Evolutionary conservation across 2,797 vertebrate genomes (phyloP), one percentile per base, ranked within the genome.

Genomic region (Tragopan temminckii): DNA sequence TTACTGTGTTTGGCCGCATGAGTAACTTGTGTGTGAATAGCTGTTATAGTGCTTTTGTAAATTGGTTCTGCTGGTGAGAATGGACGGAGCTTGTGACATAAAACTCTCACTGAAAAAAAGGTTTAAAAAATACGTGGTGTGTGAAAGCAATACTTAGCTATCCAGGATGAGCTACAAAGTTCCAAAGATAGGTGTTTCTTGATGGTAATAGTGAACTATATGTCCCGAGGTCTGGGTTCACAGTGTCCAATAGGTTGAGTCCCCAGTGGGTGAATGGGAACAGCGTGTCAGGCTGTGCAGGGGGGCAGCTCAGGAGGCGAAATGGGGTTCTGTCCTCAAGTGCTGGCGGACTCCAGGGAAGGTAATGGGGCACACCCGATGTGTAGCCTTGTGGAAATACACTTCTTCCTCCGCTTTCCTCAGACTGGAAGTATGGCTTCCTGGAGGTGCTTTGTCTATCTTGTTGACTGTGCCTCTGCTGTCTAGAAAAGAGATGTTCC

Each of bases 61-160:
- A 95, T 74, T 96, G 96, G 93, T 97, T 97, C 97, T 95, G 82
- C 97, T 89, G 59, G 13, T 93, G 72, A 94, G 94, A 80, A 94
- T 80, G 83, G 91, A 94, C 76, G 85, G 93, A 95, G n/a, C 38
- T 58, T 93, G 80, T 84, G 68, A 94, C 67, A 29, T 94, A 96
- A 97, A 96, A 88, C 74, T 92, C 79, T 89, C n/a, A 36, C 55
- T 18, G 25, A 90, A 93, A 63, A 80, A 90, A 82, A 81, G 27
- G 45, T 82, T 96, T 96, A 74, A 33, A 58, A 96, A 96, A 63
- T 69, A 4, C 96, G 67, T 93, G 89, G 40, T 67, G 19, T 57
- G 33, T 91, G 57, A 85, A 86, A 90, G 59, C 57, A 62, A 36
- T 82, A 35, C 43, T 77, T 63, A 75, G 24, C 46, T 76, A 6